phyloP scores from a whole-genome alignment of 2,888 invertebrate genomes.

The Bugulina stolonifera region DNA sequence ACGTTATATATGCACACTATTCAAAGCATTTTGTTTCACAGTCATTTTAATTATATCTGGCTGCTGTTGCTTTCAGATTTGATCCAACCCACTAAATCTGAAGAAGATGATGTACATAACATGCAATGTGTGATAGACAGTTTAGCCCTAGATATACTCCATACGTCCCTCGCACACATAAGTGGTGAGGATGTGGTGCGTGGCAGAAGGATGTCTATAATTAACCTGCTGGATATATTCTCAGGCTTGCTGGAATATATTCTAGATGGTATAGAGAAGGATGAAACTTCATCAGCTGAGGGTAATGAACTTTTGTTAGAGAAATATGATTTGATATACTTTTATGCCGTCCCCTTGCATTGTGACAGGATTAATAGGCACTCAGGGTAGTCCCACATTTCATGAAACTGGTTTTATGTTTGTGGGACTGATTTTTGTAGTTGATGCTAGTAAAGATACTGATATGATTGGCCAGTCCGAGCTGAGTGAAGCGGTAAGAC shows the following conservation, averaged over 20 bases:
- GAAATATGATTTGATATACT: too few relatives aligned
- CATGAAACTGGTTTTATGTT: too few relatives aligned
- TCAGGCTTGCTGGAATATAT: slow-evolving; percentile 48
- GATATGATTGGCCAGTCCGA: not conserved
- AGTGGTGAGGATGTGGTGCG: slow-evolving; percentile 43
- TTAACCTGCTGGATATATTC: slow-evolving; percentile 49
- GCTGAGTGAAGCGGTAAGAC: not conserved
- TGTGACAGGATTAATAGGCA: too few relatives aligned
- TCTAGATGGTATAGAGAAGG: slow-evolving; percentile 46
- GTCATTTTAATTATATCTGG: too few relatives aligned
- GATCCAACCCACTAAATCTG: slow-evolving; percentile 35
- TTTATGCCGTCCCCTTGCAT: too few relatives aligned
- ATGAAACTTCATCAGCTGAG: slow-evolving; percentile 30
- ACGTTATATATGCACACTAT: too few relatives aligned
- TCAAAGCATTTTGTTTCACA: too few relatives aligned
- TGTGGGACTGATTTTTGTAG: too few relatives aligned
- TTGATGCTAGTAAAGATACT: not conserved
- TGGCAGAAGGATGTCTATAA: slow-evolving; percentile 39
- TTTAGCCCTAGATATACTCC: slow-evolving; percentile 45
- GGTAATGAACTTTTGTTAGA: not conserved
- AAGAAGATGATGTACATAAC: slow-evolving; percentile 51
- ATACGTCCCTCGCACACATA: slow-evolving; percentile 50
- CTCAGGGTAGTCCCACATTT: too few relatives aligned
- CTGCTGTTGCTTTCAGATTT: too few relatives aligned
- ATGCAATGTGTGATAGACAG: slow-evolving; percentile 48